A percentile compares a stretch with the other conserved stretches of the same genome.
phyloP scores from a whole-genome alignment of 2,113 vertebrate genomes.

The Apodemus sylvaticus region DNA sequence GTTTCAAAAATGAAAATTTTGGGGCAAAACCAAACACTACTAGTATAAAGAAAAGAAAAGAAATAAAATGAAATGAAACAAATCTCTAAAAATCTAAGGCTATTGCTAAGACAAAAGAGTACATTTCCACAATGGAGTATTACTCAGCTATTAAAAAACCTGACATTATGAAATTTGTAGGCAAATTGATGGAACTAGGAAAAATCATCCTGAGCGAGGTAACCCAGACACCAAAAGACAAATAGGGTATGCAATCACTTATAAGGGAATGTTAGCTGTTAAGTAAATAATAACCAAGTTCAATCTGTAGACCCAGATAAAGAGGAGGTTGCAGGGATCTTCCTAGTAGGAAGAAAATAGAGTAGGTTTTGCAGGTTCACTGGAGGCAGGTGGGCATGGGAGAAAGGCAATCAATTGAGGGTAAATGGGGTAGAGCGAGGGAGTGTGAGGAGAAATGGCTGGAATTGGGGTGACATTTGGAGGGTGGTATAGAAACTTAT shows the following conservation, averaged over 20 bases:
- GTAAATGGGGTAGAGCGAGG: neutral
- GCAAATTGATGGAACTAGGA: neutral
- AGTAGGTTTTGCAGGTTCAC: neutral
- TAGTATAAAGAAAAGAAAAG: too few species aligned
- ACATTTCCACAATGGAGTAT: neutral
- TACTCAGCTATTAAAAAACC: neutral
- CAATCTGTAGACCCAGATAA: neutral
- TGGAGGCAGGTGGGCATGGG: neutral
- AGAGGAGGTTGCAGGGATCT: neutral
- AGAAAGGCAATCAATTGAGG: neutral
- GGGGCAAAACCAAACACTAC: too few species aligned
- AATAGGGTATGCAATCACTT: neutral
- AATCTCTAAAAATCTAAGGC: too few species aligned
- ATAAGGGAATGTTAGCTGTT: neutral
- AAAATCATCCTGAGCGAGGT: neutral
- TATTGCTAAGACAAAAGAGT: too few species aligned
- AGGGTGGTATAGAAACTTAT: neutral
- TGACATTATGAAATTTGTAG: neutral
- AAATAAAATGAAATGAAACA: too few species aligned
- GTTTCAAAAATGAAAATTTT: too few species aligned
- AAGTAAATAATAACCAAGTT: neutral
- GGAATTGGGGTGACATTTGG: neutral
- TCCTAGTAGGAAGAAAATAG: neutral
- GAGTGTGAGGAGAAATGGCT: neutral
- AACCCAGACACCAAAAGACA: neutral